phyloP scores from a whole-genome alignment of 2,797 vertebrate species.

The Eptatretus atami region DNA sequence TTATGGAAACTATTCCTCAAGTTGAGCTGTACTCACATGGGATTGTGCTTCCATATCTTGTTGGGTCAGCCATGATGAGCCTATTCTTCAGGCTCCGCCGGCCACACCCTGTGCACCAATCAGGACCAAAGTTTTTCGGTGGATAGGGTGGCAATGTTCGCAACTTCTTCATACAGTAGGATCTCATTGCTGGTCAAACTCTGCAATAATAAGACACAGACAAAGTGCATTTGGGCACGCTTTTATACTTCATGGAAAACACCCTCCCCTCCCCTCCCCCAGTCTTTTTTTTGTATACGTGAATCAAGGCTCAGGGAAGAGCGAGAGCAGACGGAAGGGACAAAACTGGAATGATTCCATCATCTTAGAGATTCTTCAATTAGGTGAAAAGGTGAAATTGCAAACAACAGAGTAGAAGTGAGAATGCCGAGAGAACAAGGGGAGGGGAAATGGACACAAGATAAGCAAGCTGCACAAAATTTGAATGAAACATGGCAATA shows the following conservation, averaged over 20 bases:
- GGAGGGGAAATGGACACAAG: background rate
- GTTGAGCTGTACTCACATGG: constrained; percentile 34
- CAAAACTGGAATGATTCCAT: background rate
- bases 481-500: background rate
- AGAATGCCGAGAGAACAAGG: background rate
- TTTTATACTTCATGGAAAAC: too few species aligned
- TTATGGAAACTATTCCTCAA: too few species aligned
- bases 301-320: too few species aligned
- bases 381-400: background rate
- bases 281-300: too few species aligned
- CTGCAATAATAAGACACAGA: constrained; percentile 14
- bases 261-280: too few species aligned
- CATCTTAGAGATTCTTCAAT: too few species aligned
- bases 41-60: constrained; percentile 53
- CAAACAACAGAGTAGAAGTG: background rate
- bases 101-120: constrained; percentile 79
- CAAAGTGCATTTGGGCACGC: background rate
- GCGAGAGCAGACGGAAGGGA: too few species aligned
- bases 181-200: constrained; percentile 85
- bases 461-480: background rate
- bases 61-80: constrained; percentile 46
- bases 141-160: constrained; percentile 65
- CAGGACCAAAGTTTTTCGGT: constrained; percentile 71
- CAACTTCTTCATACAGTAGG: constrained; percentile 81
- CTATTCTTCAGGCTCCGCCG: constrained; percentile 89